Base-by-base conservation (phyloP, 92 coral and sea anemone species). In the Galaxea fascicularis region DNA sequence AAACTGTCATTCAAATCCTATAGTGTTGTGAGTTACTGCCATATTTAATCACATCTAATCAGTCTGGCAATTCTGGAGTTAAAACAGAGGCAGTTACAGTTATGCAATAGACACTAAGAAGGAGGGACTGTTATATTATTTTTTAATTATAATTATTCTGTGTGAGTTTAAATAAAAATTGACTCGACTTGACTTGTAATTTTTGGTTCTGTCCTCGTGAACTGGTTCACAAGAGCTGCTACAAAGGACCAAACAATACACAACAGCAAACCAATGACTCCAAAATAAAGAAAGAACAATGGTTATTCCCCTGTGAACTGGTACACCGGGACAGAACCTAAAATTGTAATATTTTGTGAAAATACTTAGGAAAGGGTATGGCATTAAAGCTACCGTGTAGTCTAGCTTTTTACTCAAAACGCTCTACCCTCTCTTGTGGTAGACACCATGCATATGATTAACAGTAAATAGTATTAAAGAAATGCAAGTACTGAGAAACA, bases 81-180 rank as follows among this genome's bases (percentile, higher is more conserved):
- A 60, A 60, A 57, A 21, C 65, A 60, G 65, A 60, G 65, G 28
- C 65, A 60, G 65, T 60, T 60, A 60, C 65, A 60, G 65, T 60
- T 60, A 60, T 60, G 65, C 65, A 60, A 60, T 60, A 60, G 65
- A 60, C 65, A 60, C 65, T 13, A 8, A 60, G 65, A 27, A 60
- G 65, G 65, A 60, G 65, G 22, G 65, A 20, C 65, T 60, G 10
- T 27, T 29, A 60, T 60, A 60, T 60, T 57, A 0, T 26, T 0
- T 60, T 60, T 20, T 60, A 35, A 35, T 60, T 60, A 60, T n/a
- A n/a, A 21, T 60, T 60, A 26, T 60, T 60, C 41, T 35, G 41
- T 35, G 41, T 35, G 41, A 35, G 41, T 35, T 35, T 35, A 35
- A 35, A 35, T 35, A 35, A 35, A 35, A 35, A 35, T 35, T 35